Base-by-base conservation (phyloP, 2,113 vertebrate species). In the Thermophis baileyi region DNA sequence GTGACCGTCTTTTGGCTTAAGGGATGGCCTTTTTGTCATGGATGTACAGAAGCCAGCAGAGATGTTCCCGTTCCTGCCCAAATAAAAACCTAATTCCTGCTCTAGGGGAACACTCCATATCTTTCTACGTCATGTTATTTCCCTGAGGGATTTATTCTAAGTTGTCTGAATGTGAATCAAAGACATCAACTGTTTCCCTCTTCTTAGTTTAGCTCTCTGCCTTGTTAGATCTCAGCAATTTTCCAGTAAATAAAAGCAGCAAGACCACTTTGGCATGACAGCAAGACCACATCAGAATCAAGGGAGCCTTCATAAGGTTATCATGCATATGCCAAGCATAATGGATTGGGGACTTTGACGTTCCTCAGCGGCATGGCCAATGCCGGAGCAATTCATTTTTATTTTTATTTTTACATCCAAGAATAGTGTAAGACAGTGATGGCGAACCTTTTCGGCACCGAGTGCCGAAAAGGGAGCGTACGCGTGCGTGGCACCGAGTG, bases 71-170 rank as follows among this genome's bases (percentile, higher is more conserved):
- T 95, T 96, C 95, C 94, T 3, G 86, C 81, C 11, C 87, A 94
- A 97, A 96, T 94, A 94, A 93, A 94, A 94, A 40, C 89, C 92
- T 95, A 49, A 22, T 96, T 95, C 93, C 95, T 89, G 81, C 74
- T 63, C 94, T 46, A 85, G 94, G 95, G 94, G 93, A 94, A 88
- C 50, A 53, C 92, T 95, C 94, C 91, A 91, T 96, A 94, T 85
- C 95, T 6, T 94, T 18, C 8, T 47, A 92, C 47, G 86, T 93
- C 35, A 91, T 49, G 50, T 87, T 91, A 90, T 69, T 91, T 85
- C 22, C 90, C 69, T 88, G 57, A 35, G 94, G 91, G 40, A 3
- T 30, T 93, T 94, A 60, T 63, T 89, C 87, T 85, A 85, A 88
- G 35, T 14, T 85, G 9, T 22, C 4, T 46, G 12, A 57, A 44